Evolutionary conservation across 2,888 invertebrate species (phyloP), one percentile per base, ranked within the genome.

Genomic region (Lycaena phlaeas): DNA sequence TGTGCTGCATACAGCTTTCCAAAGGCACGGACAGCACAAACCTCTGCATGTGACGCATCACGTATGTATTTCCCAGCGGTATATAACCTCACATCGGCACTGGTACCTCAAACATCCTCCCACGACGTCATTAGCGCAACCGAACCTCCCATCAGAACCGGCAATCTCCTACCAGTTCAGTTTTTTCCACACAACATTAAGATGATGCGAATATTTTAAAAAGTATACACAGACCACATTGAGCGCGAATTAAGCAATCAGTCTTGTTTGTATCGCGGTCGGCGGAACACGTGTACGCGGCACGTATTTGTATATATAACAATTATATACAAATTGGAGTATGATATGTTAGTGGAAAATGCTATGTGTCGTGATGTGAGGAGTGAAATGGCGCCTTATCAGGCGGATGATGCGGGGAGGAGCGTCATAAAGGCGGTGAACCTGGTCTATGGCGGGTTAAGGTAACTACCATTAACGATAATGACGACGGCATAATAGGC

Each of bases 381-480:
- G 22, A 22, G 7, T 9, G 7, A 22, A 18, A 34, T 34, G 34
- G 34, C 34, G 4, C 34, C 34, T 9, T 34, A 34, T 18, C 34
- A 22, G 5, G n/a, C 30, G 7, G 34, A 34, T 5, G 22, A 34
- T 10, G 10, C 34, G 4, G 34, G 34, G 2, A 10, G 34, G 11
- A 34, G 12, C 12, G 34, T 34, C 15, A 10, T 34, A 4, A 34
- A 18, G 9, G 34, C 34, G 10, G 22, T 34, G 3, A 34, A 18
- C 12, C 18, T 34, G 1, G 34, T 34, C 1, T 34, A 34, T 4
- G 34, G 34, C 12, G 34, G 34, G 6, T 4, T 34, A 6, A 34
- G 34, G 34, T 34, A 34, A 34, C 7, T 11, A 31, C 6, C 9
- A 29, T 29, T 29, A 14, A 3, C 4, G 26, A 2, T 26, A 26